These are phyloP conservation scores for Magallana angulata DNA, from an alignment of 1,140 invertebrate genomes.

Conservation along the genomic window DNA sequence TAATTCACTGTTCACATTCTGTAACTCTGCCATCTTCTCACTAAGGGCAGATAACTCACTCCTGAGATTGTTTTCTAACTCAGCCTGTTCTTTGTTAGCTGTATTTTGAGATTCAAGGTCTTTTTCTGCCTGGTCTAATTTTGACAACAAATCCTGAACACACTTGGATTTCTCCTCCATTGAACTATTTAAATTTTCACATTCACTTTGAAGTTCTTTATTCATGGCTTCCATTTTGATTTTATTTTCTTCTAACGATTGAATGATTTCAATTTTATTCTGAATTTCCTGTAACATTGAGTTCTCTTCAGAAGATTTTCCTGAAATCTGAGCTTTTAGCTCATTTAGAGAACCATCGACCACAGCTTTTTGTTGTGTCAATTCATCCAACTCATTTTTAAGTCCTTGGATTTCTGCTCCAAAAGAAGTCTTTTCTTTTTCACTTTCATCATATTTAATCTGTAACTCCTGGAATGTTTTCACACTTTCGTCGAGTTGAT, in stretches of 20 bases:
- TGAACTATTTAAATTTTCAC: background rate
- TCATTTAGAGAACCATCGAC: background rate
- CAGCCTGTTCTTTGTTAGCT: background rate
- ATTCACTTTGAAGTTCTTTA: constrained; percentile 16
- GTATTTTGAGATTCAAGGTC: background rate
- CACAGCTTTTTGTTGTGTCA: background rate
- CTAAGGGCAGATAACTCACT: background rate
- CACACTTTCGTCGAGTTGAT: constrained; percentile 16
- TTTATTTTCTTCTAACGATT: background rate
- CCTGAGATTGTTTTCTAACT: background rate
- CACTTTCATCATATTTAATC: background rate
- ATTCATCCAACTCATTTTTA: constrained; percentile 3
- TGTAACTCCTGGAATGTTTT: constrained; percentile 12
- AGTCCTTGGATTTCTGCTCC: background rate
- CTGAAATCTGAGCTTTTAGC: background rate
- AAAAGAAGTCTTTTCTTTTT: constrained; percentile 3
- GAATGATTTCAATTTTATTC: background rate
- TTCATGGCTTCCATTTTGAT: background rate
- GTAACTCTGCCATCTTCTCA: constrained; percentile 19
- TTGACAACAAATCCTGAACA: background rate
- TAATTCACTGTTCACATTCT: constrained; percentile 34
- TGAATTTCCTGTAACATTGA: background rate
- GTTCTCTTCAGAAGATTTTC: background rate
- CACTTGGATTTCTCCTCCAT: background rate
- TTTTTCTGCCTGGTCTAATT: background rate